phyloP scores from a whole-genome alignment of 2,888 invertebrate species.

The Pammene aurita region DNA sequence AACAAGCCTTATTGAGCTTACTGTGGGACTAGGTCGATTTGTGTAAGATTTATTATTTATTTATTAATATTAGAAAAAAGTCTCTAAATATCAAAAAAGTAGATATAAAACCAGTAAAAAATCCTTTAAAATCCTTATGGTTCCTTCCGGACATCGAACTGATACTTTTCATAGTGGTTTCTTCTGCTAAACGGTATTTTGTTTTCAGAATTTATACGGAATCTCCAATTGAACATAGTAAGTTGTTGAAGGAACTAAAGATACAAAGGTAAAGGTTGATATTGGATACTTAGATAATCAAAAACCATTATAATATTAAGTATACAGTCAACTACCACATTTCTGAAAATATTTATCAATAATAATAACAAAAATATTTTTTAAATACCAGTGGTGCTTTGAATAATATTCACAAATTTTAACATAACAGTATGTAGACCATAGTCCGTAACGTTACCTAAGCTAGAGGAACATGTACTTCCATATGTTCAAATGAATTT shows the following conservation, averaged over 20 bases:
- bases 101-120: too few species aligned
- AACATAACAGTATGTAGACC: conserved; percentile 29
- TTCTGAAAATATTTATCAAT: neutral
- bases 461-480: conserved; percentile 45
- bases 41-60: too few species aligned
- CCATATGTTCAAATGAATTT: conserved; percentile 58
- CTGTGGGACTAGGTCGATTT: too few species aligned
- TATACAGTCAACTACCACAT: neutral
- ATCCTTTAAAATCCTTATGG: too few species aligned
- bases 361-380: conserved; percentile 8
- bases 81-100: too few species aligned
- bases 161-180: too few species aligned
- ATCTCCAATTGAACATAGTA: neutral
- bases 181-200: neutral
- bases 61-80: too few species aligned
- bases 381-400: conserved; percentile 50
- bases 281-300: neutral
- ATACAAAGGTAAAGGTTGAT: neutral
- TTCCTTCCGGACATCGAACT: too few species aligned
- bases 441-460: conserved; percentile 55
- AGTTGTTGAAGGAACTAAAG: neutral
- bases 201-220: conserved; percentile 6
- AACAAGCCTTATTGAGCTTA: too few species aligned
- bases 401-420: conserved; percentile 43
- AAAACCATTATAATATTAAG: neutral